Percentiles rank a stretch among this genome's conserved stretches.
Conservation (phyloP, 2,888 invertebrate genomes). For the Melanargia galathea region DNA sequence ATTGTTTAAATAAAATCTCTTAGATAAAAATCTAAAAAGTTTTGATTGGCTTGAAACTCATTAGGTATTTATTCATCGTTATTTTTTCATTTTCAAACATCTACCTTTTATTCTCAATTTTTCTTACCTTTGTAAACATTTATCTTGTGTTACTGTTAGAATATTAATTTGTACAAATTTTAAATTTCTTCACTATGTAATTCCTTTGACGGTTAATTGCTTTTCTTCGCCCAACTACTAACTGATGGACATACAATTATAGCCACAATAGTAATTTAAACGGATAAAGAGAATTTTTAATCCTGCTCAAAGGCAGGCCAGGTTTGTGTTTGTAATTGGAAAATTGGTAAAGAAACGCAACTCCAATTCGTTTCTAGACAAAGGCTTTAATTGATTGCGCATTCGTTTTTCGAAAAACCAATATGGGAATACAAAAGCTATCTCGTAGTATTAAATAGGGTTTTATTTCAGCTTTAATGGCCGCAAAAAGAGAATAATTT, state of each 20-base stretch:
- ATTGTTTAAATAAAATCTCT: neutral
- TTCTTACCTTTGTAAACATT: too few species aligned
- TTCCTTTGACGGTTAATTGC: neutral
- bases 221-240: neutral
- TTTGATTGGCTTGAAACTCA: neutral
- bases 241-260: neutral
- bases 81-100: neutral
- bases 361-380: conserved; percentile 22
- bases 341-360: conserved; percentile 20
- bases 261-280: neutral
- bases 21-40: neutral
- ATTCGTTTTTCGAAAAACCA: conserved; percentile 21
- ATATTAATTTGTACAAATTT: neutral
- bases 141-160: too few species aligned
- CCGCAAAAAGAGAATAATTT: neutral
- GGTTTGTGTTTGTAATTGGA: conserved; percentile 23
- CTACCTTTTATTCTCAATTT: too few species aligned
- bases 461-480: conserved; percentile 1
- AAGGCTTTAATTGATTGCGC: conserved; percentile 24
- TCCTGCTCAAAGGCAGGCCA: conserved; percentile 14
- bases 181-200: neutral
- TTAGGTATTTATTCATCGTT: neutral
- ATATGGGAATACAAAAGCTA: conserved; percentile 17
- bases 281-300: conserved; percentile 13
- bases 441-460: conserved; percentile 1